A percentile compares a stretch with the other conserved stretches of the same genome.
These are phyloP conservation scores for Lepidocyrtoides sp. DNA, from an alignment of 2,888 invertebrate species.

Conservation along the genomic window DNA sequence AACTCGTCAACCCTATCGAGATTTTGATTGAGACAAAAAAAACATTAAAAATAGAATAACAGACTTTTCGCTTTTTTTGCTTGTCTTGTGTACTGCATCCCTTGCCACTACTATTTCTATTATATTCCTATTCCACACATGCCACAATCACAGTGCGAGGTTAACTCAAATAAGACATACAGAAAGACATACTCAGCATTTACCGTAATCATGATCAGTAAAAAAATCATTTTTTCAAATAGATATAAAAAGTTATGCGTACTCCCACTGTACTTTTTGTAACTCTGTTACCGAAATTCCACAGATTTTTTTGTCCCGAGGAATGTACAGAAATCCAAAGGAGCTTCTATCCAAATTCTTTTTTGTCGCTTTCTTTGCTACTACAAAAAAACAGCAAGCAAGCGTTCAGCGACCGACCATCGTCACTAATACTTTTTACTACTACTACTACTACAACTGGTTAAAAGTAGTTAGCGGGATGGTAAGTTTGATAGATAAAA, in stretches of 20 bases:
- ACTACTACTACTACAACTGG: no score
- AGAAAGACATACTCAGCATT: neutral
- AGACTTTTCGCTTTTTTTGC: neutral
- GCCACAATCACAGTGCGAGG: neutral
- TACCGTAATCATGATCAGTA: no score
- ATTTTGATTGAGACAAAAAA: neutral
- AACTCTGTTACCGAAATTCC: no score
- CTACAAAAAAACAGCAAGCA: neutral
- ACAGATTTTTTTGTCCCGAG: no score
- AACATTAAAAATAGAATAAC: conserved; percentile 28
- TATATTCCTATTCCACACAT: no score
- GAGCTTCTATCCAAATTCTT: neutral
- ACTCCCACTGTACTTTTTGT: no score
- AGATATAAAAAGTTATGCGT: no score
- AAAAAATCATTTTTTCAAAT: no score
- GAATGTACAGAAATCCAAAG: neutral
- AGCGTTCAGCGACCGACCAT: neutral
- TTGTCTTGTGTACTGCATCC: no score
- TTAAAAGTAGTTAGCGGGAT: no score
- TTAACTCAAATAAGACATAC: neutral
- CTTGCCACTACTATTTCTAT: no score
- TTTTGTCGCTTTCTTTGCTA: neutral
- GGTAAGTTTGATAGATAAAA: no score
- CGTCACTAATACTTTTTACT: neutral
- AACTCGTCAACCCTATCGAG: conserved; percentile 3